Evolutionary conservation across 2,113 vertebrate genomes (phyloP).

Genomic region (Mesoclemmys tuberculata): DNA sequence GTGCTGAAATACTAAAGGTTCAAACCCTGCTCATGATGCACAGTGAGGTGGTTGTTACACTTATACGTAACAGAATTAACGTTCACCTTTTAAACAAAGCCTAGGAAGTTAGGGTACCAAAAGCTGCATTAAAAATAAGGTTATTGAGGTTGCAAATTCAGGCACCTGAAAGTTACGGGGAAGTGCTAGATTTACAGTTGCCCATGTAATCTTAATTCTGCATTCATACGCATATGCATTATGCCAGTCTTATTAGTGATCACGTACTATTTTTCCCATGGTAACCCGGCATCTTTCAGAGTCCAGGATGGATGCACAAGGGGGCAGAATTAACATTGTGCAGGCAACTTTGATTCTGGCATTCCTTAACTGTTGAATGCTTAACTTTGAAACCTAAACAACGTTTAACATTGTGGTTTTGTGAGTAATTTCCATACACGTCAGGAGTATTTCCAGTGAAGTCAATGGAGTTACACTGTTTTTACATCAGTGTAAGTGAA

Average conservation of each 20-base stretch:
- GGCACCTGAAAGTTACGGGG: too few relatives aligned
- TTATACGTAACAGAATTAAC: too few relatives aligned
- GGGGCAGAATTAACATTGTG: not conserved
- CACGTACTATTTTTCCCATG: not conserved
- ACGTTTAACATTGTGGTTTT: too few relatives aligned
- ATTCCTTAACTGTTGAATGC: not conserved
- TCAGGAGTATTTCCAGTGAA: not conserved
- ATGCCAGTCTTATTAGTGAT: not conserved
- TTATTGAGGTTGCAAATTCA: too few relatives aligned
- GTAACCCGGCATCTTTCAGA: fast-evolving
- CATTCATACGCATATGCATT: not conserved
- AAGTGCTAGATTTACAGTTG: not conserved
- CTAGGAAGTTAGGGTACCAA: not conserved
- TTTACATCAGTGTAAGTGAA: not conserved
- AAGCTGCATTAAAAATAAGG: too few relatives aligned
- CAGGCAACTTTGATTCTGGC: not conserved
- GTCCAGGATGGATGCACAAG: not conserved
- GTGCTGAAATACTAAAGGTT: too few relatives aligned
- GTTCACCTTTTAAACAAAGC: not conserved
- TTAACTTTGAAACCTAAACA: too few relatives aligned
- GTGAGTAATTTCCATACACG: not conserved
- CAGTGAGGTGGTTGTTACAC: too few relatives aligned
- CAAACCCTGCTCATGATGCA: too few relatives aligned
- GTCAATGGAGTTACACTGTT: not conserved
- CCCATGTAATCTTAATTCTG: too few relatives aligned